These are phyloP conservation scores for Tragelaphus oryx DNA, from an alignment of 2,797 vertebrate genomes.

Conservation along the genomic window DNA sequence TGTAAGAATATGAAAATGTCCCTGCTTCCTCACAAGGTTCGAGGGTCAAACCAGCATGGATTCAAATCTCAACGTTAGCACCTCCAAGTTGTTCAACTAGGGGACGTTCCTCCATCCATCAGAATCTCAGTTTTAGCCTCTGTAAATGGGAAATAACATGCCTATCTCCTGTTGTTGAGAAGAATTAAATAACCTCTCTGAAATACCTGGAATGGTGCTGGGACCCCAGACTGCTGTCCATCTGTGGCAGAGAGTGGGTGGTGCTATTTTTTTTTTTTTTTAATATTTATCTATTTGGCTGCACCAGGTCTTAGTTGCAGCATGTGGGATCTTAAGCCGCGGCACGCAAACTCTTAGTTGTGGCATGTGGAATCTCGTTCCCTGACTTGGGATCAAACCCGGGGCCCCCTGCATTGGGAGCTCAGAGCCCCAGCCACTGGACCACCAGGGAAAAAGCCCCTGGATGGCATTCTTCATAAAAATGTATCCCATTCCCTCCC, in stretches of 20 bases:
- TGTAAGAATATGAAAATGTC: not conserved
- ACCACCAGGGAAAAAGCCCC: not conserved
- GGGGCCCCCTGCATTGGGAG: not conserved
- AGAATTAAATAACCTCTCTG: not conserved
- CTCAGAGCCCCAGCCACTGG: not conserved
- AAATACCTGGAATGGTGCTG: not conserved
- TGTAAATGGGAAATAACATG: not conserved
- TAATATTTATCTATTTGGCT: not conserved
- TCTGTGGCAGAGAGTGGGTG: not conserved
- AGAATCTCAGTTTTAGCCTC: not conserved
- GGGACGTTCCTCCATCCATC: not conserved
- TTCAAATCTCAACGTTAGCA: not conserved
- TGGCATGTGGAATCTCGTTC: not conserved
- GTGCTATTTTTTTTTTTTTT: not conserved
- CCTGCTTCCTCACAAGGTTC: not conserved
- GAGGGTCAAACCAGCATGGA: too few relatives aligned
- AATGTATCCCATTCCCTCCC: not conserved
- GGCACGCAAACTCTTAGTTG: accelerated
- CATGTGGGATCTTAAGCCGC: not conserved
- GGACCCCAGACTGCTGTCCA: not conserved
- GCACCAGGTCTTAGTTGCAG: not conserved
- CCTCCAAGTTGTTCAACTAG: too few relatives aligned
- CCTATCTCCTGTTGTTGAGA: not conserved
- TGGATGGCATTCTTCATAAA: not conserved
- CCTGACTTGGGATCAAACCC: not conserved